phyloP scores from a whole-genome alignment of 2,797 vertebrate genomes.

The Danio tinwini region DNA sequence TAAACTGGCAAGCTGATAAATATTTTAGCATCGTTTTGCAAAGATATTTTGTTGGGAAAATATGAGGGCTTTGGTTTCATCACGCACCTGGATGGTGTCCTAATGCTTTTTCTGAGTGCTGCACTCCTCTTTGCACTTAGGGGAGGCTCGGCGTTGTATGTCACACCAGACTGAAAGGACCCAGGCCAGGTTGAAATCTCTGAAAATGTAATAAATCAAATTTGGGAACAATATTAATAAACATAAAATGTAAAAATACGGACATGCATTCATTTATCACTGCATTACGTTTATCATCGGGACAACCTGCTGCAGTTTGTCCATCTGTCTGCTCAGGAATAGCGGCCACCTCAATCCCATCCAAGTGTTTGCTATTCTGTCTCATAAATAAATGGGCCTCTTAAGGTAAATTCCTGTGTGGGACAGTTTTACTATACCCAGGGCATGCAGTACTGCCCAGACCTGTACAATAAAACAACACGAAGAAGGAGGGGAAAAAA shows the following conservation, averaged over 20 bases:
- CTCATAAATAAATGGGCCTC: constrained; percentile 44
- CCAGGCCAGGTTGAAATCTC: constrained; percentile 20
- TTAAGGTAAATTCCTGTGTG: constrained; percentile 56
- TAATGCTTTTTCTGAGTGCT: constrained; percentile 33
- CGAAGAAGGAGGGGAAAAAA: constrained; percentile 12
- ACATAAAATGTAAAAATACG: constrained; percentile 6
- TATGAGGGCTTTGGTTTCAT: constrained; percentile 32
- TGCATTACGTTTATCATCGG: constrained; percentile 5
- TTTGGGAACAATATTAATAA: background rate
- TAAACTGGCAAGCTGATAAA: constrained; percentile 3
- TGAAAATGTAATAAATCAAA: constrained; percentile 24
- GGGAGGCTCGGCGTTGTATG: constrained; percentile 27
- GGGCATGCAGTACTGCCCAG: constrained; percentile 33
- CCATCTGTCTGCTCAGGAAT: constrained; percentile 32
- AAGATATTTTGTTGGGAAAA: constrained; percentile 3
- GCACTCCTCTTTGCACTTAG: constrained; percentile 16
- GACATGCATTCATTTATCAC: constrained; percentile 13
- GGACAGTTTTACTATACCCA: constrained; percentile 49
- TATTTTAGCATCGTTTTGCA: constrained; percentile 24
- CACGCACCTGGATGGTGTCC: constrained; percentile 28
- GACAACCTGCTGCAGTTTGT: constrained; percentile 2
- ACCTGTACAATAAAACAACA: constrained; percentile 53
- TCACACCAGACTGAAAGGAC: constrained; percentile 5
- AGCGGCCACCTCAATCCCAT: constrained; percentile 8
- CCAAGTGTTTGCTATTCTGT: constrained; percentile 50